Base-by-base conservation (phyloP, 2,888 invertebrate genomes). In the Papilio demoleus region DNA sequence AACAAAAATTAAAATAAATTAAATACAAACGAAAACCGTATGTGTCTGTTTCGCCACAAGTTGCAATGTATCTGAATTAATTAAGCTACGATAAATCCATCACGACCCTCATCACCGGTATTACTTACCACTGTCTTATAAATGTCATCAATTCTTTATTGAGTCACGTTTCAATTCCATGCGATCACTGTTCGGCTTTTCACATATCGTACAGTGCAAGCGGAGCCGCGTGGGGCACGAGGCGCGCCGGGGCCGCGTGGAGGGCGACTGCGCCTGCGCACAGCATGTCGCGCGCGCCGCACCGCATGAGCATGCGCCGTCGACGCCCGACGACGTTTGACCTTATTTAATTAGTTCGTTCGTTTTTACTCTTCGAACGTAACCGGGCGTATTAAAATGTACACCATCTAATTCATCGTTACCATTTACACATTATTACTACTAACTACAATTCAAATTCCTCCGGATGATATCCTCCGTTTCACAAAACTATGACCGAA, bases 311-410 rank as follows among this genome's bases (percentile, higher is more conserved):
- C 63, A 68, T 67, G 67, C 73, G 71, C 70, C 71, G 74, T 61
- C 72, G 74, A 71, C 73, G 76, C 75, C 75, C 83, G 82, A 77
- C 83, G 86, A 87, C 90, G 88, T 87, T 91, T 92, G 92, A 92
- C 92, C 92, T 90, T 92, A 92, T 92, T 92, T 91, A 92, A 92
- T 92, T 92, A 91, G 87, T 91, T 88, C 87, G 88, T 86, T 89
- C 89, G 85, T 90, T 91, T 89, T 92, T 90, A 91, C 88, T 90
- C 88, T 89, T 88, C 83, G 82, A 87, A 88, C 88, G 87, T 87
- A 87, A 87, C 85, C 78, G 81, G 80, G 80, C 86, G 84, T 89
- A 91, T 90, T 90, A 88, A 89, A 88, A 90, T 87, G 88, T 86
- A 80, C 88, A 83, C 81, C 82, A 81, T 82, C 83, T 88, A 88